phyloP scores from a whole-genome alignment of 2,113 vertebrate species.

The Notechis scutatus region DNA sequence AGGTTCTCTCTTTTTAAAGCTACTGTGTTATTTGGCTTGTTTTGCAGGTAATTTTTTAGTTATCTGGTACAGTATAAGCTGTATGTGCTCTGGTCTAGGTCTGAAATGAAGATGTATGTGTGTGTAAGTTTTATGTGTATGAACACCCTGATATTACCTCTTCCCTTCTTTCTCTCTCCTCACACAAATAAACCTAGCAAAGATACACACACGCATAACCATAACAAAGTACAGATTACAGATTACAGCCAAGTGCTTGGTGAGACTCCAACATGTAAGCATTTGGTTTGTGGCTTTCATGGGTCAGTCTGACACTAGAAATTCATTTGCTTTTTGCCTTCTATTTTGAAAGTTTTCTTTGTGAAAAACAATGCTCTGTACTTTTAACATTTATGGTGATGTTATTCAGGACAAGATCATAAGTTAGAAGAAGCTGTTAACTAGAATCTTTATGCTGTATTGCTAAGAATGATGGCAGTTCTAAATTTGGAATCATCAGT shows the following conservation, averaged over 20 bases:
- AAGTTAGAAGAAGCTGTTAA: conserved; percentile 8
- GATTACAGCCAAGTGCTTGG: not conserved
- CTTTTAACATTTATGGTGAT: not conserved
- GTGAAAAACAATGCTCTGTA: not conserved
- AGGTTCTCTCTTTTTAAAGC: not conserved
- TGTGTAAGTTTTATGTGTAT: not conserved
- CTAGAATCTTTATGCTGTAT: not conserved
- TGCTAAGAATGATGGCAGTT: not conserved
- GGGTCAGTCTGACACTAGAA: not conserved
- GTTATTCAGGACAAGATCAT: not conserved
- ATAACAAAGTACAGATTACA: not conserved
- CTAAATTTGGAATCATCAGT: not conserved
- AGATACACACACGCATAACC: not conserved
- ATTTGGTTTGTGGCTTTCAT: not conserved
- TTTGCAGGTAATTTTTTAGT: not conserved
- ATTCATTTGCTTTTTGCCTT: not conserved
- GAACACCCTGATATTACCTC: not conserved
- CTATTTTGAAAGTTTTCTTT: not conserved
- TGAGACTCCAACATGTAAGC: not conserved
- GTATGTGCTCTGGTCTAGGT: not conserved
- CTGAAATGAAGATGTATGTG: not conserved
- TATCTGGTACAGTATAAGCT: not conserved
- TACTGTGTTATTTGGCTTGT: not conserved
- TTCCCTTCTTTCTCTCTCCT: not conserved
- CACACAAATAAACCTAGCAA: not conserved